Evolutionary conservation across 2,797 vertebrate genomes (phyloP).

Genomic region (Atherinosoma microstoma): DNA sequence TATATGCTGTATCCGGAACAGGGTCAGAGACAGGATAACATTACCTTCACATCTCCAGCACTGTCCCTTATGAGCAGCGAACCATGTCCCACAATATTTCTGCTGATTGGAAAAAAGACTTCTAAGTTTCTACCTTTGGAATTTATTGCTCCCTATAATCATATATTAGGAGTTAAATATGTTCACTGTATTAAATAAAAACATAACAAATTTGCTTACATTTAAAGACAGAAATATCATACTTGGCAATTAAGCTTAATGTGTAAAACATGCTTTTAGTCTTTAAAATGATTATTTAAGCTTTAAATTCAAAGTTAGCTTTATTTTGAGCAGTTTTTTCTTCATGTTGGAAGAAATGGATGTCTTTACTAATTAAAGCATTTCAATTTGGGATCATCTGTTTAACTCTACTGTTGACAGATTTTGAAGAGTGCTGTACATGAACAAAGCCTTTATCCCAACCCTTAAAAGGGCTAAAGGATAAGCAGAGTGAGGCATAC

Average conservation of each 20-base stretch:
- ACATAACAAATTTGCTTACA: neutral
- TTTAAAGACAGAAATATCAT: neutral
- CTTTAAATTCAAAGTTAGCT: neutral
- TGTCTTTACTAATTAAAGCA: neutral
- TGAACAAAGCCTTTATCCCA: constrained; percentile 1
- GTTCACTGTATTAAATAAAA: neutral
- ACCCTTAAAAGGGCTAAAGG: constrained; percentile 26
- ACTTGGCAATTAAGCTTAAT: neutral
- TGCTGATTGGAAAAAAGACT: neutral
- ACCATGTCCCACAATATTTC: neutral
- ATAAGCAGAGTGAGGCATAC: constrained; percentile 33
- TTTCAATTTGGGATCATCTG: neutral
- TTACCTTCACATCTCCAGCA: neutral
- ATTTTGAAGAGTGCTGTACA: neutral
- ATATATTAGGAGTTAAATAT: neutral
- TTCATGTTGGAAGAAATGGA: neutral
- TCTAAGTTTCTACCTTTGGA: neutral
- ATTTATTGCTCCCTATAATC: neutral
- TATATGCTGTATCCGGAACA: neutral
- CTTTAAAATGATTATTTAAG: neutral
- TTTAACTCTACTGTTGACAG: neutral
- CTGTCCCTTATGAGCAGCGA: neutral
- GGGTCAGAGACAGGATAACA: neutral
- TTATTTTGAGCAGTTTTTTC: neutral
- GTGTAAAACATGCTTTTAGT: neutral